Percentiles rank a stretch among this genome's conserved stretches.
phyloP scores from a whole-genome alignment of 2,888 invertebrate species.

The Hyalella azteca region DNA sequence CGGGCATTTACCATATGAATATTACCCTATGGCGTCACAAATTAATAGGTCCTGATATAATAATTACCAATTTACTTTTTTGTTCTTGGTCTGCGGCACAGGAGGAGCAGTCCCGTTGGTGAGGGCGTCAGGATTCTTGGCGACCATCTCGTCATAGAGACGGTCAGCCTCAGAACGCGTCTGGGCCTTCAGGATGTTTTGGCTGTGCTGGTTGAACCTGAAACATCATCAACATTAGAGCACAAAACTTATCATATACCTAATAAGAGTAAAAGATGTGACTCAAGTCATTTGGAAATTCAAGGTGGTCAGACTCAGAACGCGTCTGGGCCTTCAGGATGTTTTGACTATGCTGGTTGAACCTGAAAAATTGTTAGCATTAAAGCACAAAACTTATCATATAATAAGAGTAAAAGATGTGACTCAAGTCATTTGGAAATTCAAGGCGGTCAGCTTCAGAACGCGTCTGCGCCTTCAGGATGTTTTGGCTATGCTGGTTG shows the following conservation, averaged over 20 bases:
- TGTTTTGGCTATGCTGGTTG: conserved; percentile 98
- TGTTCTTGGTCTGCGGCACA: conserved; percentile 43
- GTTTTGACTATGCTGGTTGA: conserved; percentile 98
- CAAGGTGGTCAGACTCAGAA: conserved; percentile 48
- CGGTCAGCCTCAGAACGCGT: conserved; percentile 54
- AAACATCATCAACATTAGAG: no score
- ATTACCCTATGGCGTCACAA: no score
- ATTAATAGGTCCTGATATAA: no score
- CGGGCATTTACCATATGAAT: no score
- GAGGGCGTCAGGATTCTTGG: conserved; percentile 51
- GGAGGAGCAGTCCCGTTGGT: conserved; percentile 44
- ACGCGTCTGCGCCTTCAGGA: conserved; percentile 66
- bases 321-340: conserved; percentile 69
- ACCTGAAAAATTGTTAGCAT: no score
- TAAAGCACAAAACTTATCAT: no score
- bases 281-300: no score
- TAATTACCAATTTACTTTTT: no score
- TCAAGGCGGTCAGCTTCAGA: conserved; percentile 49
- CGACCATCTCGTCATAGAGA: conserved; percentile 50
- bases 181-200: conserved; percentile 77
- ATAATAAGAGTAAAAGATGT: no score
- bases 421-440: no score
- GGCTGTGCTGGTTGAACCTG: conserved; percentile 95
- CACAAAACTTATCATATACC: no score
- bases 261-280: no score